These are phyloP conservation scores for Scaptomyza flava DNA, from an alignment of 2,888 invertebrate genomes.

Conservation along the genomic window DNA sequence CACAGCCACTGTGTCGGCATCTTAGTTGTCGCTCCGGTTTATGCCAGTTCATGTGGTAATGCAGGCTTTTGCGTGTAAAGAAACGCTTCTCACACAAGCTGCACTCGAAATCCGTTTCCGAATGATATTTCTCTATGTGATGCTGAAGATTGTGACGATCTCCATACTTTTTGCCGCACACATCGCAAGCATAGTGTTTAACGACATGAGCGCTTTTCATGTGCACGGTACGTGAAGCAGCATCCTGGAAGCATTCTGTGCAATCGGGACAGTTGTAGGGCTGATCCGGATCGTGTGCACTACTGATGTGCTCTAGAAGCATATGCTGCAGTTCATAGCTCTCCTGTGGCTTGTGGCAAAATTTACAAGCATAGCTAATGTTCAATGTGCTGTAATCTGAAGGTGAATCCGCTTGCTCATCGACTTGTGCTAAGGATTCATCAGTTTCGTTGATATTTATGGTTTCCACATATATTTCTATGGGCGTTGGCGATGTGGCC, in stretches of 20 bases:
- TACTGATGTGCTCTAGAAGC: slow-evolving; percentile 73
- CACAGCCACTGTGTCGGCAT: slow-evolving; percentile 76
- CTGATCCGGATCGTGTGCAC: slow-evolving; percentile 66
- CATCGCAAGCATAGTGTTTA: slow-evolving; percentile 71
- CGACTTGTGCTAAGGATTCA: slow-evolving; percentile 3
- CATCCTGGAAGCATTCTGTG: slow-evolving; percentile 72
- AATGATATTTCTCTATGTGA: slow-evolving; percentile 80
- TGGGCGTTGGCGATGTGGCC: slow-evolving; percentile 32
- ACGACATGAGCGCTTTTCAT: slow-evolving; percentile 75
- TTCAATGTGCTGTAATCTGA: slow-evolving; percentile 38
- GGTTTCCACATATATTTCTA: slow-evolving; percentile 51
- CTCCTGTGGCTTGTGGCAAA: slow-evolving; percentile 71
- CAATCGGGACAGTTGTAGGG: slow-evolving; percentile 81
- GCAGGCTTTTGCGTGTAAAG: slow-evolving; percentile 79
- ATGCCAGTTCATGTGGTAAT: slow-evolving; percentile 81
- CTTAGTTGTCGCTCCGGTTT: slow-evolving; percentile 76
- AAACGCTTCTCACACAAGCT: slow-evolving; percentile 78
- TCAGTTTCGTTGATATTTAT: slow-evolving; percentile 39
- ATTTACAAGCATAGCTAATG: slow-evolving; percentile 74
- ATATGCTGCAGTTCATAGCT: slow-evolving; percentile 70
- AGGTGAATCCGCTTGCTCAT: slow-evolving; percentile 20
- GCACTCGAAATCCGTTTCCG: slow-evolving; percentile 80
- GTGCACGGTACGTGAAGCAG: slow-evolving; percentile 80
- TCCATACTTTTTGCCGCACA: slow-evolving; percentile 79
- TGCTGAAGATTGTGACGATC: slow-evolving; percentile 79